phyloP scores from a whole-genome alignment of 2,113 vertebrate genomes.

The Cololabis saira region DNA sequence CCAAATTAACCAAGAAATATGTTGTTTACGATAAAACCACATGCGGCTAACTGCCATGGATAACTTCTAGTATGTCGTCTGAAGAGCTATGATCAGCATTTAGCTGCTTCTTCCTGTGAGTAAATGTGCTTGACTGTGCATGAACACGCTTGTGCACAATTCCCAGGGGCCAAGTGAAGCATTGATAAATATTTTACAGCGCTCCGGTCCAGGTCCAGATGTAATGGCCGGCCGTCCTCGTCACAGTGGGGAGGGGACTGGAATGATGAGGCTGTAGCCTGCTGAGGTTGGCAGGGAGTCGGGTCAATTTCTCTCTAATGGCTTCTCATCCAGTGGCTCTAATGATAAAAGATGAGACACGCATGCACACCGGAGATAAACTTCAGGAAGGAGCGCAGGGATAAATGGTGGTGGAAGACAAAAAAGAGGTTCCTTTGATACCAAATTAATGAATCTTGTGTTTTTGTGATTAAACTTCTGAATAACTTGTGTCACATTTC shows the following conservation, averaged over 20 bases:
- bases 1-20: too few relatives aligned
- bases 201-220: slow-evolving; percentile 36
- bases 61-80: slow-evolving; percentile 14
- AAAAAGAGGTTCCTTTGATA: slow-evolving; percentile 10
- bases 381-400: slow-evolving; percentile 38
- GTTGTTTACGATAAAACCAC: too few relatives aligned
- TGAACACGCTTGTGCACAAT: slow-evolving; percentile 26
- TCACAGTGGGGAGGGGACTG: slow-evolving; percentile 30
- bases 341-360: slow-evolving; percentile 62
- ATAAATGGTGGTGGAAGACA: slow-evolving; percentile 29
- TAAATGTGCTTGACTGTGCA: slow-evolving; percentile 39
- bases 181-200: slow-evolving; percentile 67
- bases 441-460: slow-evolving; percentile 11
- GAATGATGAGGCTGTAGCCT: slow-evolving; percentile 56
- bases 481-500: too few relatives aligned
- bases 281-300: slow-evolving; percentile 61
- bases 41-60: too few relatives aligned
- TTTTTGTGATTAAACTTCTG: background rate
- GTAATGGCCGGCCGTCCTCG: slow-evolving; percentile 34
- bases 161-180: slow-evolving; percentile 39
- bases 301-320: slow-evolving; percentile 73
- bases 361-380: slow-evolving; percentile 32
- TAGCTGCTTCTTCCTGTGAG: slow-evolving; percentile 24
- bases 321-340: slow-evolving; percentile 49
- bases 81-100: slow-evolving; percentile 41